Base-by-base conservation (phyloP, 1,140 invertebrate genomes). In the Pseudachorutes palmiensis region DNA sequence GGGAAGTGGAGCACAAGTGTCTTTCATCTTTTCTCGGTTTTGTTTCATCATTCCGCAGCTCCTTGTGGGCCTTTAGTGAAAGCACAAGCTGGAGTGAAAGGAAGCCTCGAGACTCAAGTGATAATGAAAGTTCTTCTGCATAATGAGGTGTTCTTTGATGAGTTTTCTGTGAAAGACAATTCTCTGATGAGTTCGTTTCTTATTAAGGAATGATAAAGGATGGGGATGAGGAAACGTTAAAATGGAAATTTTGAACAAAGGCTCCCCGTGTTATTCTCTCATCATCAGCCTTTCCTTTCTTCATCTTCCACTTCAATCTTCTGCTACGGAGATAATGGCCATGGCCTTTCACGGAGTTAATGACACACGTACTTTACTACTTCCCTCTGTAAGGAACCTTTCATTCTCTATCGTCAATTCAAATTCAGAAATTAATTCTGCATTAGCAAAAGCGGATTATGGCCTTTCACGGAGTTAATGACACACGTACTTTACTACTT, bases 151-250 rank as follows among this genome's bases (percentile, higher is more conserved):
- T 55, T 55, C 51, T 55, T 55, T 55, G 51, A 55, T 55, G 51
- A 55, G 51, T 55, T 55, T 55, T 55, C 51, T 55, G 51, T 55
- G 51, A 55, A 55, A 55, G 51, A 55, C 51, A 55, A 55, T 55
- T 55, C 51, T 26, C 51, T 55, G 51, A 55, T 55, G 51, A 55
- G 14, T 55, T 55, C 24, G 12, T 55, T 55, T 22, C 24, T 24
- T 22, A 14, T 55, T 9, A 22, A 55, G 19, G 9, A 12, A 12
- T 45, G 36, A 19, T 12, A 45, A 45, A 12, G 36, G 19, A 19
- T 9, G 19, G 19, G 36, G 19, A 12, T 45, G 9, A 19, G 36
- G 19, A 45, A 45, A 45, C 19, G 36, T 12, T 5, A 26, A 26
- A 55, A 55, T 14, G 24, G 24, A 26, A 26, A 55, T 26, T 22